phyloP scores from a whole-genome alignment of 1,140 invertebrate genomes.

The Platyscapa corneri region DNA sequence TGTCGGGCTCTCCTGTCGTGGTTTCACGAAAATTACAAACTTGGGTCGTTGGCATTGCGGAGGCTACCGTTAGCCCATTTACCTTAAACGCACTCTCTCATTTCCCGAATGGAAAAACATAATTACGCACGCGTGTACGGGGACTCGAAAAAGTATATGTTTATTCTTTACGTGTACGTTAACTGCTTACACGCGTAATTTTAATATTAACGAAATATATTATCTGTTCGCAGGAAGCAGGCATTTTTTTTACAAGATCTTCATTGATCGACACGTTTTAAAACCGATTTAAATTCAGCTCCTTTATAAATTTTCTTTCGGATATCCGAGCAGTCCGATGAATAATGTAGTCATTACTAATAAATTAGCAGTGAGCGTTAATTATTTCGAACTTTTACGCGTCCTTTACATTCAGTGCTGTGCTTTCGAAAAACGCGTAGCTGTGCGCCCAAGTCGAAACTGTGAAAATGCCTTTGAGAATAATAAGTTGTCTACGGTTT shows the following conservation, averaged over 20 bases:
- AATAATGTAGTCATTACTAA: background rate
- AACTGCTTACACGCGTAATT: background rate
- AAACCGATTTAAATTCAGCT: too few species aligned
- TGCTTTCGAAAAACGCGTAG: background rate
- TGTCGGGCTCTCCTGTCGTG: slow-evolving; percentile 24
- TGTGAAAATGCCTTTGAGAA: background rate
- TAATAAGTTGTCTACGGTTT: background rate
- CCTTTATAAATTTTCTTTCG: too few species aligned
- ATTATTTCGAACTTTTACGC: background rate
- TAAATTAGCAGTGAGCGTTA: background rate
- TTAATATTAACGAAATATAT: background rate
- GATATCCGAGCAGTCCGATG: background rate
- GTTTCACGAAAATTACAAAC: slow-evolving; percentile 50
- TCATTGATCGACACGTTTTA: too few species aligned
- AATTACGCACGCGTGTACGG: background rate
- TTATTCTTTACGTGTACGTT: background rate
- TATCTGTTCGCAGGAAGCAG: background rate
- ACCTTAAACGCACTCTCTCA: slow-evolving; percentile 42
- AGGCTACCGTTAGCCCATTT: slow-evolving; percentile 44
- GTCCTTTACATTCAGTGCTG: background rate
- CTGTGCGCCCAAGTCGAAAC: background rate
- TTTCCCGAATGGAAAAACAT: slow-evolving; percentile 18
- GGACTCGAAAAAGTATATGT: background rate
- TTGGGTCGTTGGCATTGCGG: slow-evolving; percentile 31
- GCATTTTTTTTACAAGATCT: background rate